These are phyloP conservation scores for Bicyclus anynana DNA, from an alignment of 1,140 invertebrate species.

Conservation along the genomic window DNA sequence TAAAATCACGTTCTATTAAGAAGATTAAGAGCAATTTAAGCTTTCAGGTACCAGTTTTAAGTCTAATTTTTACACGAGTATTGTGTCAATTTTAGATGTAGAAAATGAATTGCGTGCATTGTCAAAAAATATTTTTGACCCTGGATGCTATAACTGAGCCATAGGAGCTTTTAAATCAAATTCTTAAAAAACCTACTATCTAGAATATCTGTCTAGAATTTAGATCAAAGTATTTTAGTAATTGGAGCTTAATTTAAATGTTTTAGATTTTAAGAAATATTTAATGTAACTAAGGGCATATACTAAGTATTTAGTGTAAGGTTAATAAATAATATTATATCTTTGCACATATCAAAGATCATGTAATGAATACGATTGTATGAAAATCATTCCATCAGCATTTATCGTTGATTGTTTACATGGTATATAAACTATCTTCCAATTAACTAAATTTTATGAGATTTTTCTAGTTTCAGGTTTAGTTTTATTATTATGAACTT, in stretches of 20 bases:
- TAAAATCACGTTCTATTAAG: no score
- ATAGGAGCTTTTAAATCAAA: constrained; percentile 19
- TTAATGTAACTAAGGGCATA: constrained; percentile 28
- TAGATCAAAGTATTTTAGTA: constrained; percentile 30
- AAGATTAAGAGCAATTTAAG: no score
- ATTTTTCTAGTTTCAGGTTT: background rate
- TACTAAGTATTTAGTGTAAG: constrained; percentile 18
- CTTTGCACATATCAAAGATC: constrained; percentile 27
- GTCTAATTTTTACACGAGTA: no score
- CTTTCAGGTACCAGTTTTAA: no score
- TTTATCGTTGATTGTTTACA: background rate
- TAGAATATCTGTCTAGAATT: constrained; percentile 19
- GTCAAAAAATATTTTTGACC: no score
- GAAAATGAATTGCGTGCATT: no score
- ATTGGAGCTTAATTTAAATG: constrained; percentile 29
- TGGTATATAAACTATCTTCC: no score
- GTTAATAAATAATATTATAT: constrained; percentile 9
- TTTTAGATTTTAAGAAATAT: constrained; percentile 24
- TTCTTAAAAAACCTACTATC: constrained; percentile 9
- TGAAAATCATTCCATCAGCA: background rate
- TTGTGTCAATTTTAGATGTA: no score
- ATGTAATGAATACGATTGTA: background rate
- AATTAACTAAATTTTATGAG: no score
- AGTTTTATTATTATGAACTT: background rate
- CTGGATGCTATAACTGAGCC: no score